These are phyloP conservation scores for Salvelinus alpinus DNA, from an alignment of 2,113 vertebrate genomes.

Conservation along the genomic window DNA sequence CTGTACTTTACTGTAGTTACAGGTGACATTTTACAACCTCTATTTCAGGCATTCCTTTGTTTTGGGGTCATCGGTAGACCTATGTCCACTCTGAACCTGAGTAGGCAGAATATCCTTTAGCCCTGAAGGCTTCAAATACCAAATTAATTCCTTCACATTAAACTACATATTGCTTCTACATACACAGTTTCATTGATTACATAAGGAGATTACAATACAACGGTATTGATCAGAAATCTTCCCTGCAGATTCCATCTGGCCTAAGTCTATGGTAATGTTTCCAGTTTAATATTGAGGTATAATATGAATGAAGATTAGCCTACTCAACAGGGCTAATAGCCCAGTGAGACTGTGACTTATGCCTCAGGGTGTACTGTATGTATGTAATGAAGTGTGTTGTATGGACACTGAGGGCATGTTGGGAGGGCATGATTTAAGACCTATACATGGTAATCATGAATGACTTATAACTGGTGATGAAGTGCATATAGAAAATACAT, in stretches of 20 bases:
- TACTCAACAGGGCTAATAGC: not conserved
- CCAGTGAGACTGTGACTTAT: not conserved
- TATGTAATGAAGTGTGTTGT: not conserved
- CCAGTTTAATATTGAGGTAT: constrained; percentile 3
- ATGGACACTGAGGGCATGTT: not conserved
- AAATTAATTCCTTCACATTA: not conserved
- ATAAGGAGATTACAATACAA: not conserved
- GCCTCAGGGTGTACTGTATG: not conserved
- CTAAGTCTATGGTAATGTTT: not conserved
- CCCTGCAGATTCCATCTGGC: not conserved
- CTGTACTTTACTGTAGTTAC: too few relatives aligned
- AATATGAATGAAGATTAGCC: not conserved
- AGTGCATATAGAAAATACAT: not conserved
- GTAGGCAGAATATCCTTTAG: not conserved
- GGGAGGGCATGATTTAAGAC: not conserved
- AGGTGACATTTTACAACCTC: too few relatives aligned
- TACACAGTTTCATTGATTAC: not conserved
- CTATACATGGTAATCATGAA: not conserved
- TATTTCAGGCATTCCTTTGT: too few relatives aligned
- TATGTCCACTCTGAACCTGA: not conserved
- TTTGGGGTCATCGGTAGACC: too few relatives aligned
- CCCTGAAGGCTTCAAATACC: not conserved
- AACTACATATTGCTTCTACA: not conserved
- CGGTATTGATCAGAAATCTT: not conserved
- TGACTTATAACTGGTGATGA: not conserved